Evolutionary conservation across 2,113 vertebrate species (phyloP).

Genomic region (Spea multiplicata): DNA sequence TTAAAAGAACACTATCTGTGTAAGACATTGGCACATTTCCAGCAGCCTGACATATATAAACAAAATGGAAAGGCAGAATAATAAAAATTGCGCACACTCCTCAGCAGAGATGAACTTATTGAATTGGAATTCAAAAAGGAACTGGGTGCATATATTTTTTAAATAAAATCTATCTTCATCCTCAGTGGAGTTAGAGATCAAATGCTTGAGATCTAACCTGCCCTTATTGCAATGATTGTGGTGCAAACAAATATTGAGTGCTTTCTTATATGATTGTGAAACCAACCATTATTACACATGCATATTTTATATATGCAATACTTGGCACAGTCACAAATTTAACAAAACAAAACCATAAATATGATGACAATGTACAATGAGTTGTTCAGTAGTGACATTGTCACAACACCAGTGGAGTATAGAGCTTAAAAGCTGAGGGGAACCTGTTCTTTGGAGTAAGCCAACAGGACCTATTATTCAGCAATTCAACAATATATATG

Average conservation of each 20-base stretch:
- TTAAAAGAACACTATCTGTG: background rate
- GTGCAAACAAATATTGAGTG: conserved; percentile 1
- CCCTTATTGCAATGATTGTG: conserved; percentile 6
- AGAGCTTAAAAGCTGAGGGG: conserved; percentile 3
- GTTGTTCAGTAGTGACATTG: conserved; percentile 18
- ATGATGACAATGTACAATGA: background rate
- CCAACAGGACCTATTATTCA: conserved; percentile 49
- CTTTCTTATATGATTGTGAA: background rate
- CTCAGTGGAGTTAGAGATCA: no score
- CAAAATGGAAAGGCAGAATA: background rate
- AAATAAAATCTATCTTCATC: no score
- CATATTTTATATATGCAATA: conserved; percentile 9
- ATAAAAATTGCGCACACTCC: background rate
- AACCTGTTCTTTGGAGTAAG: conserved; percentile 39
- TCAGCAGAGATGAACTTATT: no score
- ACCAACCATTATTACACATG: conserved; percentile 2
- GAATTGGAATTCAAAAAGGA: no score
- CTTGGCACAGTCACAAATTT: conserved; percentile 16
- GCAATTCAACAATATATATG: conserved; percentile 58
- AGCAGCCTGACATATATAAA: background rate
- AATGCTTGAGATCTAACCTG: background rate
- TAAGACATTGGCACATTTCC: background rate
- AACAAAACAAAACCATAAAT: conserved; percentile 25
- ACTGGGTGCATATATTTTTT: no score
- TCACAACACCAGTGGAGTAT: conserved; percentile 12